A percentile compares a stretch with the other conserved stretches of the same genome.
Evolutionary conservation across 2,113 vertebrate genomes (phyloP).

Genomic region (Notiomystis cincta): DNA sequence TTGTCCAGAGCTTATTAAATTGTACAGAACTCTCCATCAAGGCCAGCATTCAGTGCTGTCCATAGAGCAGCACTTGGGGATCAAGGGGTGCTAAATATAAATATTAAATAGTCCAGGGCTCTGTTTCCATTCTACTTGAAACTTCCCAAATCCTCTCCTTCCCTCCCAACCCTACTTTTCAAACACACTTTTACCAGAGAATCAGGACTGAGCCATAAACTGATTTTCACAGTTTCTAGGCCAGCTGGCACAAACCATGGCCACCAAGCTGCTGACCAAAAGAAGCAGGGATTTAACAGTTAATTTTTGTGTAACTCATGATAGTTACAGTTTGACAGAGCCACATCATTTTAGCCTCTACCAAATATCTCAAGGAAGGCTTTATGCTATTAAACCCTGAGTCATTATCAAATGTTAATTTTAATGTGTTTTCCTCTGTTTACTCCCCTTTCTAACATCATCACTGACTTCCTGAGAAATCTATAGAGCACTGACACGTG

Average conservation of each 20-base stretch:
- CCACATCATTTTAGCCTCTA: background rate
- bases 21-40: background rate
- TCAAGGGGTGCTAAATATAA: conserved; percentile 14
- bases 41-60: background rate
- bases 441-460: background rate
- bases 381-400: background rate
- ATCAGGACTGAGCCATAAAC: background rate
- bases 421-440: background rate
- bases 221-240: background rate
- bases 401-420: background rate
- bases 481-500: background rate
- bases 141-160: background rate
- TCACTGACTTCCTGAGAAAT: background rate
- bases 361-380: background rate
- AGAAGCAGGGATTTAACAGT: background rate
- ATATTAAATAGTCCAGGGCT: background rate
- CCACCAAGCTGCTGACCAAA: background rate
- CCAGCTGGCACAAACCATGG: background rate
- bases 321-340: background rate
- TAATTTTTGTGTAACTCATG: background rate
- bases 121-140: background rate
- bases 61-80: background rate
- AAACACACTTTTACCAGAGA: background rate
- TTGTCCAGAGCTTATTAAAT: conserved; percentile 41
- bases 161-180: background rate